Percentiles rank a stretch among this genome's conserved stretches.
These are phyloP conservation scores for Phytoseiulus persimilis DNA, from an alignment of 2,888 invertebrate genomes.

Conservation along the genomic window DNA sequence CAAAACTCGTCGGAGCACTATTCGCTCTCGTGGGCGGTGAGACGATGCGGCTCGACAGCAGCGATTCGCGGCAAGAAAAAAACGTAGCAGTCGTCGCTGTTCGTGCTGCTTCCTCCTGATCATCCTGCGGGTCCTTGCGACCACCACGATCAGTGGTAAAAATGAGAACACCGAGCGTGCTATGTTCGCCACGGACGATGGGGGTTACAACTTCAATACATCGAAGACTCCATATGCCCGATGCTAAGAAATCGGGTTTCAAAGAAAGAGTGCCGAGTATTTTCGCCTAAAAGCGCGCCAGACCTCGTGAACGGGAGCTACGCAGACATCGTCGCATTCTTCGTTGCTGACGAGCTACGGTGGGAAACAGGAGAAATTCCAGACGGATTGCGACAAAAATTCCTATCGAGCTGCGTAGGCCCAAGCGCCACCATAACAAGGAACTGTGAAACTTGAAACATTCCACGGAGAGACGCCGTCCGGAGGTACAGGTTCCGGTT, in stretches of 20 bases:
- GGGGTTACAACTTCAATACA: too few species aligned
- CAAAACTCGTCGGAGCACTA: not conserved
- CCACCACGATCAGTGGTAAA: not conserved
- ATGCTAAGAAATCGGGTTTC: too few species aligned
- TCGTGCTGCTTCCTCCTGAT: not conserved
- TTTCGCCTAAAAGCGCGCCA: too few species aligned
- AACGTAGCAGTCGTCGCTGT: not conserved
- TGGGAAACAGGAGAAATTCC: not conserved
- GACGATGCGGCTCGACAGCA: not conserved
- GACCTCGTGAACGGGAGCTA: not conserved
- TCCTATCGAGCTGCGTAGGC: not conserved
- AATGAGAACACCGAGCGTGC: too few species aligned
- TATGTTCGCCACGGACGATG: too few species aligned
- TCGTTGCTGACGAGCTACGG: not conserved
- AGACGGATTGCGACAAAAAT: not conserved
- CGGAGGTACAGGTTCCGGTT: not conserved
- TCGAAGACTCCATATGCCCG: too few species aligned
- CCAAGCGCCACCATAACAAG: not conserved
- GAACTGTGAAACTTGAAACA: not conserved
- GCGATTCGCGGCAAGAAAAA: not conserved
- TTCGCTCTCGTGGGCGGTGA: not conserved
- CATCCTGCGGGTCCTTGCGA: not conserved
- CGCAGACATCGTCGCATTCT: not conserved
- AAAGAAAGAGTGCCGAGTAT: too few species aligned
- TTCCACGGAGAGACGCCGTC: not conserved